Evolutionary conservation across 2,797 vertebrate genomes (phyloP).

Genomic region (Poeciliopsis infans): DNA sequence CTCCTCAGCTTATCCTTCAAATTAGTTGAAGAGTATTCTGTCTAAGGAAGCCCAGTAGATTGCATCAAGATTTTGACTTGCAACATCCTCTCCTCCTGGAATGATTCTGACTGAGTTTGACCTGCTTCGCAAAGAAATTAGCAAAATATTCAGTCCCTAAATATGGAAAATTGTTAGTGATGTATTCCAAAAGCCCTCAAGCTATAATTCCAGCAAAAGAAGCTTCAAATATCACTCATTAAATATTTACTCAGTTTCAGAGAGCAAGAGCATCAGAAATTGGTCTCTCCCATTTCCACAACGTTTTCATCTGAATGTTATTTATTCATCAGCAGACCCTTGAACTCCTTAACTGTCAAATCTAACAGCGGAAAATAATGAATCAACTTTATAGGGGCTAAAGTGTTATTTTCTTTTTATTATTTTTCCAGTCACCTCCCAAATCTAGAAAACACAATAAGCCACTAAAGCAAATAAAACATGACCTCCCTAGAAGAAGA

Average conservation of each 20-base stretch:
- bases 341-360: background rate
- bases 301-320: background rate
- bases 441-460: conserved; percentile 2
- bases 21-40: too few species aligned
- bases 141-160: background rate
- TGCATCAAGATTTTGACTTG: too few species aligned
- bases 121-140: background rate
- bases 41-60: too few species aligned
- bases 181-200: background rate
- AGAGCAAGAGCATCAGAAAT: background rate
- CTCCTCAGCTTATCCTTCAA: too few species aligned
- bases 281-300: background rate
- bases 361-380: background rate
- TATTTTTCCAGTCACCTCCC: background rate
- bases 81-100: too few species aligned
- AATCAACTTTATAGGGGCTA: background rate
- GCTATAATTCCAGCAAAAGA: background rate
- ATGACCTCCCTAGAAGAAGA: background rate
- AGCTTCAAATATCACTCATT: background rate
- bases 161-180: background rate
- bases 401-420: background rate
- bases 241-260: background rate
- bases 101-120: background rate
- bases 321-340: background rate
- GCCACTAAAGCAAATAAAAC: background rate